Evolutionary conservation across 2,888 invertebrate species (phyloP).

Genomic region (Drosophila prostipennis): DNA sequence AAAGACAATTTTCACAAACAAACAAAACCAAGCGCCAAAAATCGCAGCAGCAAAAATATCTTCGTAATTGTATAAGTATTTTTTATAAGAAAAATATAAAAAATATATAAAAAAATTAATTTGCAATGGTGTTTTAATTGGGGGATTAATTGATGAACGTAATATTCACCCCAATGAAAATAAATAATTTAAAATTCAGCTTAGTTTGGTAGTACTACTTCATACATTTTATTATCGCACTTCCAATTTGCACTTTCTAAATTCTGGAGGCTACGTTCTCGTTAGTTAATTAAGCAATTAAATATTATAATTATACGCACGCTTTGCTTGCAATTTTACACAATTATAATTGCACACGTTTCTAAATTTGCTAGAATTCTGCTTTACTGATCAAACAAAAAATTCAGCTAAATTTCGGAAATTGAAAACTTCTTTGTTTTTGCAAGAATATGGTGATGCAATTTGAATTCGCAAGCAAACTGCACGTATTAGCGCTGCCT

Average conservation of each 20-base stretch:
- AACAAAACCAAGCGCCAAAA: conserved; percentile 56
- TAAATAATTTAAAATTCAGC: background rate
- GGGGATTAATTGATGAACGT: too few relatives aligned
- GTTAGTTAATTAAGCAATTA: conserved; percentile 9
- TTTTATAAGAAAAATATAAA: conserved; percentile 81
- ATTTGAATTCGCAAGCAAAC: conserved; percentile 14
- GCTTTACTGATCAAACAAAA: background rate
- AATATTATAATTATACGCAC: conserved; percentile 12
- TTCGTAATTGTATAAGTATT: conserved; percentile 82
- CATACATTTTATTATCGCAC: conserved; percentile 50
- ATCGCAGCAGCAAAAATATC: conserved; percentile 75
- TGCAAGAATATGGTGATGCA: background rate
- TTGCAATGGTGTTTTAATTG: background rate
- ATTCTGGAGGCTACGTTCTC: conserved; percentile 33
- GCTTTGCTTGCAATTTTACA: conserved; percentile 6
- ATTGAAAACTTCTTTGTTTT: background rate
- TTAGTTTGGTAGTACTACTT: conserved; percentile 11
- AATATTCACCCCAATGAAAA: background rate
- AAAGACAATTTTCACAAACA: conserved; percentile 57
- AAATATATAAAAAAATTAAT: conserved; percentile 64
- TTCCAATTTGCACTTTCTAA: conserved; percentile 15
- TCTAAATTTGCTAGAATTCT: background rate
- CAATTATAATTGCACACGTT: background rate
- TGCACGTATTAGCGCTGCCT: conserved; percentile 10
- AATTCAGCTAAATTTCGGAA: background rate